Conservation (phyloP, 2,888 invertebrate species). For the Gymnocheta viridis region DNA sequence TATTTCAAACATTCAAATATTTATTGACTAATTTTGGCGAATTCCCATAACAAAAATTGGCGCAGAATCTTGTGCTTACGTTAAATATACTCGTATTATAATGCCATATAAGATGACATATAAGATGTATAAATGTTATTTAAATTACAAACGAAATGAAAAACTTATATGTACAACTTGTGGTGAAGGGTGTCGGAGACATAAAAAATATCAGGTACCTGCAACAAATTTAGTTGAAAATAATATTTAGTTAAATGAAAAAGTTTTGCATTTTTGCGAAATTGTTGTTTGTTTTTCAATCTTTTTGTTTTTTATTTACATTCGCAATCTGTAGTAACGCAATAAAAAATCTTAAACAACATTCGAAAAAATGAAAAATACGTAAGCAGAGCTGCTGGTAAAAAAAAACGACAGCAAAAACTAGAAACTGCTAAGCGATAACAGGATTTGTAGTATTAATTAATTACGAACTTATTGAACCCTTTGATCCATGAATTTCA, state of each 20-base stretch:
- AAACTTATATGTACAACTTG: background rate
- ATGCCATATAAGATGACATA: too few relatives aligned
- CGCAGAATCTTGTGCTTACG: too few relatives aligned
- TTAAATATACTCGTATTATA: too few relatives aligned
- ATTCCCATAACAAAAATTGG: too few relatives aligned
- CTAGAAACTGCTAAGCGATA: conserved; percentile 6
- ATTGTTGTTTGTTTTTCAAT: conserved; percentile 23
- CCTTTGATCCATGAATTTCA: conserved; percentile 56
- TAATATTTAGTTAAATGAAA: conserved; percentile 34
- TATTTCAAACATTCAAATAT: too few relatives aligned
- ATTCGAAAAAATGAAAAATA: background rate
- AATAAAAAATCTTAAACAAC: conserved; percentile 21
- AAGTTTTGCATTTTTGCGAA: conserved; percentile 37
- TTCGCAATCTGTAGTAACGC: conserved; percentile 30
- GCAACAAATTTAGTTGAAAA: conserved; percentile 42
- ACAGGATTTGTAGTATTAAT: conserved; percentile 27
- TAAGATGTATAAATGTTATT: too few relatives aligned
- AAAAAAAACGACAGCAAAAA: background rate
- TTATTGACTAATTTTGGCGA: too few relatives aligned
- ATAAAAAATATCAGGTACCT: conserved; percentile 23
- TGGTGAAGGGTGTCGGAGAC: background rate
- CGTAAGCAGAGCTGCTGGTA: background rate
- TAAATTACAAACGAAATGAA: background rate
- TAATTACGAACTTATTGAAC: conserved; percentile 60
- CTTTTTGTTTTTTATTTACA: conserved; percentile 4